Evolutionary conservation across 2,797 vertebrate species (phyloP), one percentile per base, ranked within the genome.

Genomic region (Channa striata): DNA sequence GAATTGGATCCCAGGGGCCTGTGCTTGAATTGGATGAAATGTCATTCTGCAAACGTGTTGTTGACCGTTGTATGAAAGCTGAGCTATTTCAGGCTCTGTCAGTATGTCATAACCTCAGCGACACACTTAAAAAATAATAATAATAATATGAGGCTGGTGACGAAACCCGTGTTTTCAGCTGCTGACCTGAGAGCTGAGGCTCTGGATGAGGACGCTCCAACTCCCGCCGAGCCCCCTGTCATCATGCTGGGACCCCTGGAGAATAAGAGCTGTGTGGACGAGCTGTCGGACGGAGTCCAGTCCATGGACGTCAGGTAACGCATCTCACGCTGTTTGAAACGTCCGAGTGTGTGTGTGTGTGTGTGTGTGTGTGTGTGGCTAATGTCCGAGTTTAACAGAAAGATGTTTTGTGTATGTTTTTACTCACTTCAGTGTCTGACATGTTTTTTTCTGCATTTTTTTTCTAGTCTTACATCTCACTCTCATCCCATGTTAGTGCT

Each of bases 231-330:
- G 8, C 59, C 93, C 13, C 93, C 93, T 60, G 57, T 93, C 85
- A 94, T 95, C 91, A 94, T 91, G 79, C 93, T 97, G 61, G 95
- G 96, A 48, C 91, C 93, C 20, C 91, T 97, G 80, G 96, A 96
- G 90, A 95, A 91, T 16, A 97, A 97, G 87, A 93, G 83, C 68
- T 95, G 89, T 34, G 91, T 90, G 84, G 96, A 99, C 80, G 97
- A 99, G 80, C 95, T 97, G 47, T 84, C 96, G 2, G 97, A 99
- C 87, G 97, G 98, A 37, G 97, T 97, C 75, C 97, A 99, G 89
- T 98, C 97, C 75, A 99, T 99, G 98, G 98, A 99, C 72, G 97
- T 99, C 83, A 99, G 98, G 98, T 98, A 90, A 86, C 81, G 34
- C 23, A 3, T 33, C 30, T 46, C 14, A 25, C 20, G 49, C 11